These are phyloP conservation scores for Macrotus californicus DNA, from an alignment of 2,113 vertebrate species.

Conservation along the genomic window DNA sequence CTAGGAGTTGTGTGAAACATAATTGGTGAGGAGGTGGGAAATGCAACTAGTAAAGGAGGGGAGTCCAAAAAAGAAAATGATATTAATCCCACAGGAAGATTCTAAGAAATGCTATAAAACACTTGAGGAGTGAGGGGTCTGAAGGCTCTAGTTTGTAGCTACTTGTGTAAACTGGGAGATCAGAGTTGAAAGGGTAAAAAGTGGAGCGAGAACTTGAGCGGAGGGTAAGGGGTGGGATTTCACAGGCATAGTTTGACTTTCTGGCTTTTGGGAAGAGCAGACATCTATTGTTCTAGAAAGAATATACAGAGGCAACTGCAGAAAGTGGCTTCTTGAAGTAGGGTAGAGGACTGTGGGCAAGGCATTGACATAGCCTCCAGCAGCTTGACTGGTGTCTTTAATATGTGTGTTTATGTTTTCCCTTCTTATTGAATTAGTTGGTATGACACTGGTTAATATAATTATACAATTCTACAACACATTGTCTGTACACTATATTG, in stretches of 20 bases:
- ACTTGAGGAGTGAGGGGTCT: rapidly evolving
- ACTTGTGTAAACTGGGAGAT: neutral
- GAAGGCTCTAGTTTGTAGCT: neutral
- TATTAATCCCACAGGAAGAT: neutral
- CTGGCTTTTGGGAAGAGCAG: neutral
- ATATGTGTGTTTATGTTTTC: neutral
- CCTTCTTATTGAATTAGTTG: neutral
- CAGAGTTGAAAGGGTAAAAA: neutral
- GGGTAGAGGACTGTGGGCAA: neutral
- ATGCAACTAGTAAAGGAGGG: neutral
- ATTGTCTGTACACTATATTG: too few relatives aligned
- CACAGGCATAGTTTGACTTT: neutral
- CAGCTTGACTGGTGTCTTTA: neutral
- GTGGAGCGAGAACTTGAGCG: neutral
- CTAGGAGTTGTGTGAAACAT: neutral
- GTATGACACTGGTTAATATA: too few relatives aligned
- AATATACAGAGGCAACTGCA: neutral
- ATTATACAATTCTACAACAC: too few relatives aligned
- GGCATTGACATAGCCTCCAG: neutral
- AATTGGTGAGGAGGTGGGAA: neutral
- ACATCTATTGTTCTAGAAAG: neutral
- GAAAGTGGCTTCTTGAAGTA: too few relatives aligned
- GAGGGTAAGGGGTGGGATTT: neutral
- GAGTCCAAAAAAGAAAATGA: neutral
- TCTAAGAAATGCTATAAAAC: neutral